phyloP scores from a whole-genome alignment of 1,140 invertebrate genomes.

The Psix sp. region DNA sequence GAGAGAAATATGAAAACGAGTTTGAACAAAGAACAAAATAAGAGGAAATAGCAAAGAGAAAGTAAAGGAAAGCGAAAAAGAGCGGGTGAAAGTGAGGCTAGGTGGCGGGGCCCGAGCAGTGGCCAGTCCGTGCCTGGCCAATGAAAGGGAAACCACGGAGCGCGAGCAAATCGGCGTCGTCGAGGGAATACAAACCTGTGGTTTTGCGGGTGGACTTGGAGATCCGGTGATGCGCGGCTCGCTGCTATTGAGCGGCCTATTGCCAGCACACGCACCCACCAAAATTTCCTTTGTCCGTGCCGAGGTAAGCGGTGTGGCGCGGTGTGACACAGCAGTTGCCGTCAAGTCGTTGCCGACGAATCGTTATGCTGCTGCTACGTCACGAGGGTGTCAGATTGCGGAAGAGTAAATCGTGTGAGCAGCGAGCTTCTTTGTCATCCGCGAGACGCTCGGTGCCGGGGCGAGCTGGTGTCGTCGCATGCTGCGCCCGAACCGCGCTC shows the following conservation, averaged over 20 bases:
- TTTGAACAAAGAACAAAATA: neutral
- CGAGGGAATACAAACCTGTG: conserved; percentile 20
- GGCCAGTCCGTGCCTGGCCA: conserved; percentile 54
- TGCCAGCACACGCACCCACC: neutral
- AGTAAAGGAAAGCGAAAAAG: neutral
- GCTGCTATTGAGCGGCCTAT: neutral
- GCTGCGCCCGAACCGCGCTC: conserved; percentile 27
- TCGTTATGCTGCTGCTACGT: too few species aligned
- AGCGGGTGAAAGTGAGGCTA: neutral
- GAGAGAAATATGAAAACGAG: neutral
- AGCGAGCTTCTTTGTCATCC: neutral
- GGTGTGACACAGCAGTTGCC: neutral
- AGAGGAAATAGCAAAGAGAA: neutral
- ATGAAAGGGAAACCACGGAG: conserved; percentile 68
- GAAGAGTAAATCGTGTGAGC: neutral
- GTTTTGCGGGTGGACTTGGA: conserved; percentile 11
- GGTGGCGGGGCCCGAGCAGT: conserved; percentile 1
- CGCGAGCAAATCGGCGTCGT: conserved; percentile 24
- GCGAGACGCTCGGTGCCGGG: conserved; percentile 22
- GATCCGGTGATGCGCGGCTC: neutral
- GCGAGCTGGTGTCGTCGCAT: conserved; percentile 24
- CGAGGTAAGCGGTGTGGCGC: neutral
- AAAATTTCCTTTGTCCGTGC: too few species aligned
- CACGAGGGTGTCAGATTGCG: conserved; percentile 16
- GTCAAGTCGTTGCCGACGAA: neutral